Evolutionary conservation across 2,888 invertebrate genomes (phyloP).

Genomic region (Athalia cordata): DNA sequence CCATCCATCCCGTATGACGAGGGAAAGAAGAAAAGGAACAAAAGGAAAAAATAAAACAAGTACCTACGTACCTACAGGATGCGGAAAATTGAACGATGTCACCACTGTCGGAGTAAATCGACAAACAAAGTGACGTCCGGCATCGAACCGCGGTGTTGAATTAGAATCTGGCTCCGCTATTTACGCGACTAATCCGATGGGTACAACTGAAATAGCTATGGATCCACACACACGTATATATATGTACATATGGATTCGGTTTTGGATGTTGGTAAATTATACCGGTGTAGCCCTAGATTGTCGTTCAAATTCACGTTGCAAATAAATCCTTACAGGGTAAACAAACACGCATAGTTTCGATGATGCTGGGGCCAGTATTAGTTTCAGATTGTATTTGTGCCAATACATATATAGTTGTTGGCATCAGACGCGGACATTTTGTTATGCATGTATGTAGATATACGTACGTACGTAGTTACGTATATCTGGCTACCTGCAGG

Average conservation of each 20-base stretch:
- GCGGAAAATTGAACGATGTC: neutral
- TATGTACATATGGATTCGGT: neutral
- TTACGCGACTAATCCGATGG: slow-evolving; percentile 3
- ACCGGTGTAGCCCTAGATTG: neutral
- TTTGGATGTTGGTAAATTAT: neutral
- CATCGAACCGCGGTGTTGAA: neutral
- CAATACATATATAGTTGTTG: too few relatives aligned
- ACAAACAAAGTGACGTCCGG: slow-evolving; percentile 21
- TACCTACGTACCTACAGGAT: neutral
- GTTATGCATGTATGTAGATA: too few relatives aligned
- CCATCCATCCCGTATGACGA: too few relatives aligned
- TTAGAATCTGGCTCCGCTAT: neutral
- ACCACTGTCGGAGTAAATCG: slow-evolving; percentile 26
- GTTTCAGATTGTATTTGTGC: too few relatives aligned
- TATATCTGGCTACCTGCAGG: neutral
- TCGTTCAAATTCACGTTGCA: neutral
- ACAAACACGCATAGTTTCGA: neutral
- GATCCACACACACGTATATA: too few relatives aligned
- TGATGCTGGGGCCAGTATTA: too few relatives aligned
- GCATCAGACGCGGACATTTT: too few relatives aligned
- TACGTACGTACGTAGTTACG: neutral
- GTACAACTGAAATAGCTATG: slow-evolving; percentile 11
- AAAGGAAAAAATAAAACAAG: too few relatives aligned
- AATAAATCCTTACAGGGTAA: slow-evolving; percentile 1
- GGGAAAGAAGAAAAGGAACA: too few relatives aligned